phyloP scores from a whole-genome alignment of 2,797 vertebrate genomes.

The Rhinichthys osculus region DNA sequence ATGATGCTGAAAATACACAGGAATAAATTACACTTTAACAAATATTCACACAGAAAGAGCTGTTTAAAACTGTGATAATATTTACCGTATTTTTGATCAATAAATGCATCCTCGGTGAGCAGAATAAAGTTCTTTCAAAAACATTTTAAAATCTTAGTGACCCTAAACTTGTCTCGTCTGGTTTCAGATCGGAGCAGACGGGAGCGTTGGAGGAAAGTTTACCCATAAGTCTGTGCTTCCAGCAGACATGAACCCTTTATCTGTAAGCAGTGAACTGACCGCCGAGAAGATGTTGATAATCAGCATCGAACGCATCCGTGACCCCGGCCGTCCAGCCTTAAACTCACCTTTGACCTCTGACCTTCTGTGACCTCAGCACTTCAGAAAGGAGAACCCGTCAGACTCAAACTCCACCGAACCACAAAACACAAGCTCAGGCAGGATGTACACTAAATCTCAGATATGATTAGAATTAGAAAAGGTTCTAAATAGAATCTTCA shows the following conservation, averaged over 20 bases:
- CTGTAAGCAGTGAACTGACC: constrained; percentile 76
- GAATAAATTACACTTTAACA: not conserved
- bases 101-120: not conserved
- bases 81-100: no score
- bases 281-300: constrained; percentile 76
- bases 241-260: constrained; percentile 84
- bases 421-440: not conserved
- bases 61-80: not conserved
- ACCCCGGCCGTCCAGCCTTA: constrained; percentile 67
- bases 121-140: not conserved
- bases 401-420: not conserved
- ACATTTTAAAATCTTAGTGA: no score
- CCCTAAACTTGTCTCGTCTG: not conserved
- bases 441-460: not conserved
- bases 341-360: constrained; percentile 68
- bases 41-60: not conserved
- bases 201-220: constrained; percentile 81
- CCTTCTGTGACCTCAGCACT: not conserved
- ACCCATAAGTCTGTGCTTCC: constrained; percentile 86
- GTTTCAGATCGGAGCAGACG: constrained; percentile 80
- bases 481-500: not conserved
- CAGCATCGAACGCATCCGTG: constrained; percentile 66
- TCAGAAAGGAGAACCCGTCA: not conserved
- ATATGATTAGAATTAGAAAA: not conserved
- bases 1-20: not conserved